Base-by-base conservation (phyloP, 2,888 invertebrate species). In the Zygaena filipendulae region DNA sequence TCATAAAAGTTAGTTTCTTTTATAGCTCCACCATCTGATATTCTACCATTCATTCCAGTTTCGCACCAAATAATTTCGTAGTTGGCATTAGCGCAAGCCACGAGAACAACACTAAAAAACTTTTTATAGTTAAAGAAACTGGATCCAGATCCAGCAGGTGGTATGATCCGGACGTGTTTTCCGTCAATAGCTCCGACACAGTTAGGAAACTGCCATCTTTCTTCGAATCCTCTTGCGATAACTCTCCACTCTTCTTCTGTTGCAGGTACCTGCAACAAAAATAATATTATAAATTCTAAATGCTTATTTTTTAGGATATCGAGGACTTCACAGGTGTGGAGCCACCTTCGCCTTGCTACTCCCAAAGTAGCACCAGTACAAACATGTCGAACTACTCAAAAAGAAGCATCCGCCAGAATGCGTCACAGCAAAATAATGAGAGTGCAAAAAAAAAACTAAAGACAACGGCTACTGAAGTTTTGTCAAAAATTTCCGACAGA, bases 41-140 rank as follows among this genome's bases (percentile, higher is more conserved):
- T 25, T 32, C 31, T 25, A 6, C 30, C 36, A 32, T 29, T 37
- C 25, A 27, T 29, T 23, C 36, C 36, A 34, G 24, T 29, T 29
- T 38, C 33, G 25, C 29, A 31, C 33, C 33, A 35, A n/a, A n/a
- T 27, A 33, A 38, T 27, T 33, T 35, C 33, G 18, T 36, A 38
- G 33, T 38, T 36, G 19, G 38, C 33, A 35, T 38, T 35, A 21
- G 33, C 38, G 24, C 31, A 33, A n/a, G 35, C 38, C 33, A 36
- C 34, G 1, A 32, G 25, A 10, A 35, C 35, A 30, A 32, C 29
- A 20, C 34, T 36, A 26, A 16, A n/a, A n/a, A n/a, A n/a, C n/a
- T 32, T 23, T 18, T 36, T 36, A 18, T 31, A 27, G 21, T 33
- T 25, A 11, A 13, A 32, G 29, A 25, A 33, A 24, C 20, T 23